These are phyloP conservation scores for Leptinotarsa rubiginosa DNA, from an alignment of 2,888 invertebrate genomes.

Conservation along the genomic window DNA sequence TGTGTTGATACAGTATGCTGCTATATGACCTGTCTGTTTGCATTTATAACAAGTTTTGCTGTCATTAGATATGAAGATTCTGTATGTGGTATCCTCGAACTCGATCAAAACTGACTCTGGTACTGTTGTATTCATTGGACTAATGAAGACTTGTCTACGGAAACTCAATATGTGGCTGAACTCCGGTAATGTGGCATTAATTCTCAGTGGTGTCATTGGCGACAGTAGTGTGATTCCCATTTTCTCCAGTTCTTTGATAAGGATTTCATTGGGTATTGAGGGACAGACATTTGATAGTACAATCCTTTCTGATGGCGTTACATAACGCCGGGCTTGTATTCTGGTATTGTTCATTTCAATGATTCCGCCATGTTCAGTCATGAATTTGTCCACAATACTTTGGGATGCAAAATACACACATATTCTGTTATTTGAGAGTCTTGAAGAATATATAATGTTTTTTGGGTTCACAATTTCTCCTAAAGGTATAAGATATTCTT, in stretches of 20 bases:
- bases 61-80: constrained; percentile 44
- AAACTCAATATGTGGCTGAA: not conserved
- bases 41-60: constrained; percentile 43
- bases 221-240: not conserved
- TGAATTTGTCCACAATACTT: constrained; percentile 39
- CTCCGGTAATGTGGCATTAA: not conserved
- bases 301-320: constrained; percentile 46
- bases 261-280: constrained; percentile 9
- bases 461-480: constrained; percentile 34
- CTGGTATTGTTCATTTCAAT: constrained; percentile 24
- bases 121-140: constrained; percentile 8
- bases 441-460: constrained; percentile 40
- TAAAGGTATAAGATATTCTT: not conserved
- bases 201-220: not conserved
- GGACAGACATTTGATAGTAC: constrained; percentile 51
- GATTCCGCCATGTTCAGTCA: constrained; percentile 32
- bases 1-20: constrained; percentile 30
- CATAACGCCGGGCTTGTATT: constrained; percentile 42
- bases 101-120: constrained; percentile 35
- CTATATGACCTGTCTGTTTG: constrained; percentile 46
- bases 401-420: constrained; percentile 39
- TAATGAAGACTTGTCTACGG: not conserved
- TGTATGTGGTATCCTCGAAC: constrained; percentile 39
- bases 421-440: constrained; percentile 30
- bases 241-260: constrained; percentile 37